Percentiles rank a stretch among this genome's conserved stretches.
Evolutionary conservation across 2,888 invertebrate genomes (phyloP).

Genomic region (Pteria penguin): DNA sequence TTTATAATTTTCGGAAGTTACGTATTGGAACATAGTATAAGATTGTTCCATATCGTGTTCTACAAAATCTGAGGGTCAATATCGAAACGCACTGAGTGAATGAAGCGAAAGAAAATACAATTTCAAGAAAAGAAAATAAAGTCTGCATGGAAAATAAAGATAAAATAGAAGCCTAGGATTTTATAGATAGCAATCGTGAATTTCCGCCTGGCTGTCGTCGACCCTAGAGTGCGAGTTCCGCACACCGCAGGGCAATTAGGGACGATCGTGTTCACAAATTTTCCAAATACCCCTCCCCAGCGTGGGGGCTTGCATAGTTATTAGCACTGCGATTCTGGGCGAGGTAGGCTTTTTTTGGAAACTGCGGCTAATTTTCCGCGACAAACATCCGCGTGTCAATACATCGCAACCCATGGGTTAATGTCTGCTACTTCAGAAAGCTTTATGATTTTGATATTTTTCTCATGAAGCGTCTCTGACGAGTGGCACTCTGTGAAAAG

Average conservation of each 20-base stretch:
- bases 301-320: conserved; percentile 30
- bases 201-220: conserved; percentile 38
- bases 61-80: too few relatives aligned
- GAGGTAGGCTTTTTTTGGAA: too few relatives aligned
- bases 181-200: conserved; percentile 30
- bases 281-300: conserved; percentile 36
- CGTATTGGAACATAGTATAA: too few relatives aligned
- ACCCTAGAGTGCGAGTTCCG: conserved; percentile 22
- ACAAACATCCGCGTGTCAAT: conserved; percentile 41
- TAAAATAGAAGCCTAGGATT: conserved; percentile 18
- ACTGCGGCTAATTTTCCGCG: conserved; percentile 33
- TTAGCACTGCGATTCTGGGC: conserved; percentile 35
- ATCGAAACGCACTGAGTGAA: not conserved
- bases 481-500: not conserved
- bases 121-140: conserved; percentile 31
- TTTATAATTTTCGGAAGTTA: too few relatives aligned
- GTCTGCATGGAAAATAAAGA: conserved; percentile 10
- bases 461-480: too few relatives aligned
- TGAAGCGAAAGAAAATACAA: conserved; percentile 25
- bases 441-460: too few relatives aligned
- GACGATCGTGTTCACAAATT: conserved; percentile 46
- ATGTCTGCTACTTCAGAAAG: conserved; percentile 17
- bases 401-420: conserved; percentile 5
- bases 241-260: conserved; percentile 43
- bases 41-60: too few relatives aligned